A percentile compares a stretch with the other conserved stretches of the same genome.
Evolutionary conservation across 2,888 invertebrate genomes (phyloP).

Genomic region (Uloborus plumipes): DNA sequence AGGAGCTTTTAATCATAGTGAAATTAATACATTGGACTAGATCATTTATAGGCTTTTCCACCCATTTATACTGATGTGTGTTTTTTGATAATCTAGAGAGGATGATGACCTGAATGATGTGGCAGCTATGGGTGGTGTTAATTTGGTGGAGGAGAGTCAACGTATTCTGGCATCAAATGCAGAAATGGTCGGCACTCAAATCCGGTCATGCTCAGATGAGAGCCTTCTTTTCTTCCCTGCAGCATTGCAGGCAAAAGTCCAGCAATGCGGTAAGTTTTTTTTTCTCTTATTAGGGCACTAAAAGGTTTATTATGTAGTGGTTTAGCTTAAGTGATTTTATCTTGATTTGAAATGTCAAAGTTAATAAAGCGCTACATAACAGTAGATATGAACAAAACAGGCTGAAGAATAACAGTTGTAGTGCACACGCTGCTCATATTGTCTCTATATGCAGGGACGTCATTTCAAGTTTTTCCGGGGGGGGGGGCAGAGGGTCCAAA

Average conservation of each 20-base stretch:
- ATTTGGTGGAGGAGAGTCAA: conserved; percentile 95
- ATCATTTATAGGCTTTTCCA: not conserved
- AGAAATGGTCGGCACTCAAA: conserved; percentile 89
- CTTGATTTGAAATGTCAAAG: too few relatives aligned
- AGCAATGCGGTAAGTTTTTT: conserved; percentile 77
- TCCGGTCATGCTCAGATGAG: conserved; percentile 93
- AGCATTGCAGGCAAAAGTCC: conserved; percentile 83
- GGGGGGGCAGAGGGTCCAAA: too few relatives aligned
- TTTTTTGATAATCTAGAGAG: conserved; percentile 73
- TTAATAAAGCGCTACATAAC: too few relatives aligned
- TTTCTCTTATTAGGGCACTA: not conserved
- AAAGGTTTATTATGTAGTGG: not conserved
- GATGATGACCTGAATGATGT: conserved; percentile 99
- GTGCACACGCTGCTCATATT: too few relatives aligned
- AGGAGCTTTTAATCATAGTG: not conserved
- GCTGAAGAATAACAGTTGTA: too few relatives aligned
- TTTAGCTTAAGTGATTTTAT: not conserved
- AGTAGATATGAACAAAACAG: too few relatives aligned
- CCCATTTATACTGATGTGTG: not conserved
- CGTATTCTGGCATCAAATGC: conserved; percentile 88
- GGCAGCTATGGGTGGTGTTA: conserved; percentile 98
- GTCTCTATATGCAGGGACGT: too few relatives aligned
- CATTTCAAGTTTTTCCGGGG: too few relatives aligned
- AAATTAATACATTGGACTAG: too few relatives aligned
- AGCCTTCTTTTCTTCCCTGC: conserved; percentile 82